phyloP scores from a whole-genome alignment of 2,888 invertebrate species.

The Acholoe squamosa region DNA sequence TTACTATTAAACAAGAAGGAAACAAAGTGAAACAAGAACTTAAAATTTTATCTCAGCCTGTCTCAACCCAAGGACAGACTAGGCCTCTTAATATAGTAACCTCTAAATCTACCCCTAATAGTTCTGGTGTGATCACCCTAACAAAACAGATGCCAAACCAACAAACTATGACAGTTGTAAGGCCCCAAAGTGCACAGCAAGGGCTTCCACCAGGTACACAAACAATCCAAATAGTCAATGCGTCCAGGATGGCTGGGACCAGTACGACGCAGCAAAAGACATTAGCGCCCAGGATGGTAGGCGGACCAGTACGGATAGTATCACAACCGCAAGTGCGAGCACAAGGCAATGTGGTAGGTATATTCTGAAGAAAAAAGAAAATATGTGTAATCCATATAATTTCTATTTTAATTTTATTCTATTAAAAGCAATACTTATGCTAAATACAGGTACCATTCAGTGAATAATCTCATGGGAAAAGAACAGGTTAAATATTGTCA shows the following conservation, averaged over 20 bases:
- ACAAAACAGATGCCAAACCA: slow-evolving; percentile 62
- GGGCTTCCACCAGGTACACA: slow-evolving; percentile 56
- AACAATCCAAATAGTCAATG: slow-evolving; percentile 66
- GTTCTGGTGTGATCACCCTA: slow-evolving; percentile 65
- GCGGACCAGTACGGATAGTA: slow-evolving; percentile 65
- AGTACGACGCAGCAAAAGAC: slow-evolving; percentile 61
- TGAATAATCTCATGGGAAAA: no score
- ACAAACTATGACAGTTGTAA: slow-evolving; percentile 66
- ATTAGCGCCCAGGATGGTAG: slow-evolving; percentile 64
- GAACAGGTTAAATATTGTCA: no score
- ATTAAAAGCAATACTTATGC: no score
- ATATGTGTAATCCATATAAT: neutral
- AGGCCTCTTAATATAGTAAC: slow-evolving; percentile 53
- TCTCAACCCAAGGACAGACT: neutral
- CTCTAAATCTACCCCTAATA: slow-evolving; percentile 52
- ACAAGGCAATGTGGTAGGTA: slow-evolving; percentile 46
- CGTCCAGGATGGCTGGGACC: slow-evolving; percentile 35
- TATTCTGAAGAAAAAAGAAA: neutral
- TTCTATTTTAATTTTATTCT: no score
- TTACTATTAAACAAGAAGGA: slow-evolving; percentile 59
- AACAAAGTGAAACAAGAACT: slow-evolving; percentile 58
- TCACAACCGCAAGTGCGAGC: slow-evolving; percentile 54
- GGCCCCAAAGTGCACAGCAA: slow-evolving; percentile 60
- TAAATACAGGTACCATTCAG: no score
- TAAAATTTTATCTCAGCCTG: slow-evolving; percentile 37